Conservation (phyloP, 2,888 invertebrate genomes). For the Aphrophora alni region DNA sequence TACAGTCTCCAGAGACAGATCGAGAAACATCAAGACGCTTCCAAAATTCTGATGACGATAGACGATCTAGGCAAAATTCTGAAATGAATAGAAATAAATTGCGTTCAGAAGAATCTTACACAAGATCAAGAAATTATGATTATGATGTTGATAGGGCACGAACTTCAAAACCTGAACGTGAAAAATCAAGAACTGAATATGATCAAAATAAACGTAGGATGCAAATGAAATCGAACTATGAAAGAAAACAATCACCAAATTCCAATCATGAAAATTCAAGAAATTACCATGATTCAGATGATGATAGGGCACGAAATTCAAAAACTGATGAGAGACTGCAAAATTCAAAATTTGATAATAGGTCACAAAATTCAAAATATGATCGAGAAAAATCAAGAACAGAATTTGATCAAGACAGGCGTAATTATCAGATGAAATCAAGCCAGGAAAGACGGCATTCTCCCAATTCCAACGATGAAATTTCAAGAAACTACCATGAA, state of each 20-base stretch:
- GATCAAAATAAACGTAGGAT: neutral
- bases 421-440: too few species aligned
- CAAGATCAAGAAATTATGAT: neutral
- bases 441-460: too few species aligned
- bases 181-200: neutral
- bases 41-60: neutral
- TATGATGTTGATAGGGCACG: neutral
- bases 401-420: too few species aligned
- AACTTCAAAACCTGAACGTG: neutral
- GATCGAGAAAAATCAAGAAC: too few species aligned
- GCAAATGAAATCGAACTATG: neutral
- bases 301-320: neutral
- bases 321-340: too few species aligned
- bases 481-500: too few species aligned
- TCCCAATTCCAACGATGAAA: too few species aligned
- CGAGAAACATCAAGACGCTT: neutral
- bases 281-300: neutral
- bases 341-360: too few species aligned
- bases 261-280: neutral
- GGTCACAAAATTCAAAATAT: too few species aligned
- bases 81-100: neutral
- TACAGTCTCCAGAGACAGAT: neutral
- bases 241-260: neutral
- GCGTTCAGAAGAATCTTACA: neutral
- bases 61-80: neutral